Base-by-base conservation (phyloP, 2,888 invertebrate species). In the Tineola bisselliella region DNA sequence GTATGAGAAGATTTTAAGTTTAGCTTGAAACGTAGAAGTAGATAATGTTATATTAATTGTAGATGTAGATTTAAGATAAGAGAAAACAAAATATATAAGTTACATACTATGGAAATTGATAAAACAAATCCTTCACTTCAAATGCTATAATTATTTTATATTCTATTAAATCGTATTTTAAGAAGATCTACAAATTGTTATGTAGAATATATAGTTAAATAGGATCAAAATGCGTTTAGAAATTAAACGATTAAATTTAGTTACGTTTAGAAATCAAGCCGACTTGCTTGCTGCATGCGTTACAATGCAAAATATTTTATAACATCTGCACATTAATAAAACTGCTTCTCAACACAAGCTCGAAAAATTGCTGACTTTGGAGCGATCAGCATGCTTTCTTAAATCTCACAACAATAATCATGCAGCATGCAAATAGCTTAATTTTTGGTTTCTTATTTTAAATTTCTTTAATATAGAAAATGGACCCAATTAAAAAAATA, bases 341-440 rank as follows among this genome's bases (percentile, higher is more conserved):
- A 59, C 38, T 43, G 44, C 59, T 44, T 48, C 15, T 59, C 4
- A 15, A 59, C 59, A 59, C 59, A 18, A 59, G 59, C 43, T 56
- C 18, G 2, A 3, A 56, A 56, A 19, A 56, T 56, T 56, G 56
- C n/a, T 56, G 56, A 56, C 56, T 8, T 12, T 8, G 56, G 56
- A 56, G 56, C 56, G 13, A 19, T 19, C n/a, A 56, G 56, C 56
- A 56, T 59, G 59, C 59, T 56, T 56, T 19, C 2, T 30, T 11
- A 56, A 19, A 19, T 10, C 19, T 59, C n/a, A 30, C 13, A n/a
- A n/a, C n/a, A 25, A 60, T 11, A 43, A 77, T 77, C 84, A 86
- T 87, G 86, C 87, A 86, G 86, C 86, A 86, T 86, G 84, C 84
- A 86, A 25, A 83, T 78, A 75, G 82, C 83, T 84, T 84, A 66